Evolutionary conservation across 2,888 invertebrate genomes (phyloP).

Genomic region (Fissipunctia ypsillon): DNA sequence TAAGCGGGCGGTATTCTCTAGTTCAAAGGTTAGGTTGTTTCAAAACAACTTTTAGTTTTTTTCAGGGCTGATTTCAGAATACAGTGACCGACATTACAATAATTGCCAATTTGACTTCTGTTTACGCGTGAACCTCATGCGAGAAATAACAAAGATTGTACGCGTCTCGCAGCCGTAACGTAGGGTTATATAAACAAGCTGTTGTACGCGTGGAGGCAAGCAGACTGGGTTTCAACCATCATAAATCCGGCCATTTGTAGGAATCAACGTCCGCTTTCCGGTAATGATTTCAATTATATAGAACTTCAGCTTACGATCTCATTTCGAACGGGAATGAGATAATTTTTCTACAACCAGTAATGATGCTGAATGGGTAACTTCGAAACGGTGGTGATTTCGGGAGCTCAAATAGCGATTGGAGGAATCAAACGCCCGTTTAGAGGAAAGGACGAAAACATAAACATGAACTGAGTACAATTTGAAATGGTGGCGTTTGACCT

Average conservation of each 20-base stretch:
- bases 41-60: background rate
- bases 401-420: constrained; percentile 58
- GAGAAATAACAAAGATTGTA: background rate
- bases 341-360: constrained; percentile 65
- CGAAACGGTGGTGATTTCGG: constrained; percentile 53
- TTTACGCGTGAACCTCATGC: background rate
- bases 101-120: background rate
- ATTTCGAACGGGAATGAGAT: constrained; percentile 64
- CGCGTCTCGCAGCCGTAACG: background rate
- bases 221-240: constrained; percentile 44
- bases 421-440: constrained; percentile 52
- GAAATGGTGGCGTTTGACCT: constrained; percentile 52
- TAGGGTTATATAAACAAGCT: constrained; percentile 6
- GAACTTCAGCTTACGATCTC: constrained; percentile 64
- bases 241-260: constrained; percentile 71
- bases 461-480: constrained; percentile 57
- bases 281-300: constrained; percentile 76
- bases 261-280: constrained; percentile 69
- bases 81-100: background rate
- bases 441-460: constrained; percentile 49
- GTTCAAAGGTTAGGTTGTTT: background rate
- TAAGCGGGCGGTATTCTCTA: background rate
- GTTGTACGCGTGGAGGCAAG: constrained; percentile 19
- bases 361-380: constrained; percentile 52
- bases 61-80: background rate